A percentile compares a stretch with the other conserved stretches of the same genome.
These are phyloP conservation scores for Liparis tanakae DNA, from an alignment of 2,797 vertebrate species.

Conservation along the genomic window DNA sequence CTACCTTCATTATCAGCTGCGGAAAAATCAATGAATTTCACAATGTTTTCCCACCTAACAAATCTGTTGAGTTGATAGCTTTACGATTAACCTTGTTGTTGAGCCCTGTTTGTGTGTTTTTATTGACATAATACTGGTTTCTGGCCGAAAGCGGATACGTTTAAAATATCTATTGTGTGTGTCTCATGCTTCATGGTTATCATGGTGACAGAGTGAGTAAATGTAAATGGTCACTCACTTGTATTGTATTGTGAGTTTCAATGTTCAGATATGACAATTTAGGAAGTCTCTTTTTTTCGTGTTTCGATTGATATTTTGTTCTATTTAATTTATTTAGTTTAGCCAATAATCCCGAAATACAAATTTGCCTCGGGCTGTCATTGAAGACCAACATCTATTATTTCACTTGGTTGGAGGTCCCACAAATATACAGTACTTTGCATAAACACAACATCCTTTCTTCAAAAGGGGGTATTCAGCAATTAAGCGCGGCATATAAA, in stretches of 20 bases:
- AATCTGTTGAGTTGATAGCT: neutral
- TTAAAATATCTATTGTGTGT: neutral
- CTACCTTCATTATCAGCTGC: neutral
- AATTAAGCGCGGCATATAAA: neutral
- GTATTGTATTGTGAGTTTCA: neutral
- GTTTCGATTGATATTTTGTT: neutral
- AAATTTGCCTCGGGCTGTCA: too few species aligned
- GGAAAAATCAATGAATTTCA: neutral
- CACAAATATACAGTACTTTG: too few species aligned
- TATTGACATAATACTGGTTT: conserved; percentile 5
- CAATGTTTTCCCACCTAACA: neutral
- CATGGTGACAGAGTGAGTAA: too few species aligned
- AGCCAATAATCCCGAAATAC: too few species aligned
- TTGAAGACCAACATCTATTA: neutral
- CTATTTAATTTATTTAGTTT: too few species aligned
- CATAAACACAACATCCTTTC: neutral
- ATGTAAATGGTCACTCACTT: neutral
- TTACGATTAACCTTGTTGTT: neutral
- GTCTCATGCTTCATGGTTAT: neutral
- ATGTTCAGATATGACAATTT: too few species aligned
- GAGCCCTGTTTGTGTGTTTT: neutral
- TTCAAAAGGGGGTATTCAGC: neutral
- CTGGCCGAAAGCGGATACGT: neutral
- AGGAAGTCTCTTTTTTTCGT: neutral
- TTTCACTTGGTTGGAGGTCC: neutral